Conservation (phyloP, 1,140 invertebrate species). For the Tachypleus tridentatus region DNA sequence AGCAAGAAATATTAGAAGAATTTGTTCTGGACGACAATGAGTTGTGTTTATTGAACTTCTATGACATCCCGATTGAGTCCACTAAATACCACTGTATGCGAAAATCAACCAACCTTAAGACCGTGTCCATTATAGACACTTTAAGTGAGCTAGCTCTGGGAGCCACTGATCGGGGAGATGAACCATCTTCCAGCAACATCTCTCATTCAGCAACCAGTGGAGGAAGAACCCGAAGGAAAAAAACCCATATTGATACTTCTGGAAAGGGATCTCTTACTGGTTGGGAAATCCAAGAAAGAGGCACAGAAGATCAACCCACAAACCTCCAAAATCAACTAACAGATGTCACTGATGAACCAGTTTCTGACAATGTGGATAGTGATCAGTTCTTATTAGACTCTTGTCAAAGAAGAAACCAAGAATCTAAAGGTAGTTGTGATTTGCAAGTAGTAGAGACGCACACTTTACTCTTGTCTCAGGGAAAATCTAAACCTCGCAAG, state of each 20-base stretch:
- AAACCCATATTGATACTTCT: background rate
- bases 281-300: background rate
- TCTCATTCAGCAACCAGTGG: background rate
- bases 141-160: slow-evolving; percentile 25
- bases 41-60: slow-evolving; percentile 15
- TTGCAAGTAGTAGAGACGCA: no score
- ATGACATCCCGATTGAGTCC: slow-evolving; percentile 18
- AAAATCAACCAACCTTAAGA: slow-evolving; percentile 18
- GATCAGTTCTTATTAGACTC: no score
- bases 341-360: no score
- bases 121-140: slow-evolving; percentile 29
- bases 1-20: slow-evolving; percentile 16
- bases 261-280: background rate
- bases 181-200: slow-evolving; percentile 9
- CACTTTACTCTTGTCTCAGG: no score
- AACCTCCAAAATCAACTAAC: no score
- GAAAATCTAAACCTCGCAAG: no score
- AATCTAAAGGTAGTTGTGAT: no score
- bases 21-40: slow-evolving; percentile 20
- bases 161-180: slow-evolving; percentile 18
- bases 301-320: no score
- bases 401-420: no score
- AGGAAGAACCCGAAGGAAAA: background rate
- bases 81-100: slow-evolving; percentile 11
- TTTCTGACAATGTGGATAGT: no score